Conservation (phyloP, 2,113 vertebrate species). For the Perca fluviatilis region DNA sequence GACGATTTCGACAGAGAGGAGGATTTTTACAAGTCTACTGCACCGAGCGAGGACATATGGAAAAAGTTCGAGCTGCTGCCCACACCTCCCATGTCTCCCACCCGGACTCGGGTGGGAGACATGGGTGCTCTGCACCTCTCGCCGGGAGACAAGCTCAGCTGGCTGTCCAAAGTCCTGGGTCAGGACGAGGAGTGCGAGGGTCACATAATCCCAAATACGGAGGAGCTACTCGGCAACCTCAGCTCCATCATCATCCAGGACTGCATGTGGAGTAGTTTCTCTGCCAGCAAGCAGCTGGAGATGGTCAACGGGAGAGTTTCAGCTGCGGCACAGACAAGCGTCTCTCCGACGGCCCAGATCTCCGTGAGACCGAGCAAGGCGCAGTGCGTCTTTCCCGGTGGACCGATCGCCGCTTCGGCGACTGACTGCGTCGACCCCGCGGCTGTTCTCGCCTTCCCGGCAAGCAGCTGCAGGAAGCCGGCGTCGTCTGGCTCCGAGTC, state of each 20-base stretch:
- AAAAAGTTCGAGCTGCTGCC: conserved; percentile 98
- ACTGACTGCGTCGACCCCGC: conserved; percentile 90
- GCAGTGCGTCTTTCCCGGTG: conserved; percentile 78
- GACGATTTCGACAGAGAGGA: conserved; percentile 90
- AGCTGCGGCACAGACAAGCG: conserved; percentile 42
- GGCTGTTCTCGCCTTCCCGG: conserved; percentile 88
- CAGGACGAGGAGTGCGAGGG: conserved; percentile 89
- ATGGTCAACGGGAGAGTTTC: conserved; percentile 86
- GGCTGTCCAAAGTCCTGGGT: conserved; percentile 80
- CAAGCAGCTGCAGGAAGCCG: conserved; percentile 86
- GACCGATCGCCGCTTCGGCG: conserved; percentile 70
- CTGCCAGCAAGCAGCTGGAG: conserved; percentile 90
- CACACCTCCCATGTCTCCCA: conserved; percentile 90
- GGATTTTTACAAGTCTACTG: conserved; percentile 94
- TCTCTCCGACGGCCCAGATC: conserved; percentile 55
- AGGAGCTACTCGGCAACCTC: conserved; percentile 88
- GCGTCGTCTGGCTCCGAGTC: conserved; percentile 95
- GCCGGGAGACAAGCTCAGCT: conserved; percentile 82
- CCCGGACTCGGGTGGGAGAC: too few species aligned
- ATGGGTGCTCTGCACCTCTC: conserved; percentile 61
- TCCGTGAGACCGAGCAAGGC: conserved; percentile 66
- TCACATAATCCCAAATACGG: conserved; percentile 80
- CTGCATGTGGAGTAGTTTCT: conserved; percentile 98
- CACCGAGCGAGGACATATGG: conserved; percentile 97
- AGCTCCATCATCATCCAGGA: conserved; percentile 92